Base-by-base conservation (phyloP, 2,113 vertebrate genomes). In the Cinclus mexicanus region DNA sequence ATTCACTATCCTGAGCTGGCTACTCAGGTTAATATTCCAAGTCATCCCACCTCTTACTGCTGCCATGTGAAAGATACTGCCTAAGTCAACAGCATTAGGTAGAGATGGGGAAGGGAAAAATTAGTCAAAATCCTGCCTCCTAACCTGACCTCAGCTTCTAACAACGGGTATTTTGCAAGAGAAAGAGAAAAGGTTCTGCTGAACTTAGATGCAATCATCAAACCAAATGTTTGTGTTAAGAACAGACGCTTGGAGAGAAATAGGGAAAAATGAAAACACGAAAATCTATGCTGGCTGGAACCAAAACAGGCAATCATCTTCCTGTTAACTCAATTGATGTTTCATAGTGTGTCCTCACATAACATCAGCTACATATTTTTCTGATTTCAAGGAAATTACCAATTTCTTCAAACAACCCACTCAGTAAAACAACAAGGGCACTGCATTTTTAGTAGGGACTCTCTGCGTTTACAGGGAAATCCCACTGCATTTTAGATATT, bases 161-260 rank as follows among this genome's bases (percentile, higher is more conserved):
- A 60, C 17, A 75, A 35, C 10, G 33, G 25, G 25, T 46, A 42
- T 91, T 92, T 95, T 87, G 57, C 60, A 86, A 89, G 12, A 47
- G 49, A 83, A 77, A 72, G 47, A 60, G 33, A 72, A 90, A 91
- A 84, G 11, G 17, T 71, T 90, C 18, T 4, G 4, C 67, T 75
- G 72, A 74, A 81, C 57, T 75, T 56, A 53, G 76, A 93, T 50
- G 41, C 10, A 90, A 76, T 92, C 72, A 79, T 65, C 69, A 90
- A 94, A 86, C 37, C 31, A 57, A 92, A 89, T 87, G 61, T 92
- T 94, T 89, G 19, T 93, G 52, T 71, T 63, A 57, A 75, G 61
- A 10, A 67, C 90, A 93, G 83, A 92, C 83, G 42, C 82, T 89
- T 94, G 93, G 83, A 95, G 57, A 78, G 50, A 68, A 72, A 61